Percentiles rank a stretch among this genome's conserved stretches.
These are phyloP conservation scores for Glandiceps talaboti DNA, from an alignment of 53 echinoderm and acorn worm species.

Conservation along the genomic window DNA sequence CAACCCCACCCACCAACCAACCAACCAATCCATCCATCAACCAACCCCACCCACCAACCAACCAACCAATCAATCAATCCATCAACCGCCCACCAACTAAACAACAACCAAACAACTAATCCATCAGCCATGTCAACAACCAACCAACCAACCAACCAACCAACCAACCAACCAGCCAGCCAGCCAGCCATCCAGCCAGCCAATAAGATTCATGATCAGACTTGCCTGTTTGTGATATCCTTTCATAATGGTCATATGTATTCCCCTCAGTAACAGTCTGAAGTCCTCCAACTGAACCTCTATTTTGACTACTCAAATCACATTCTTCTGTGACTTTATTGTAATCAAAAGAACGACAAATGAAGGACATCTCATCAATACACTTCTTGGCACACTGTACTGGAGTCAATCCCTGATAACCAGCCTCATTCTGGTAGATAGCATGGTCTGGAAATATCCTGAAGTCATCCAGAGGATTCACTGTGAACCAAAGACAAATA, in stretches of 20 bases:
- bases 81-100: no score
- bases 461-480: not conserved
- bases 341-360: constrained; percentile 10
- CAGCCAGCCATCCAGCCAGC: no score
- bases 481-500: no score
- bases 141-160: no score
- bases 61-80: no score
- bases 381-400: constrained; percentile 1
- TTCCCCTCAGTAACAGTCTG: not conserved
- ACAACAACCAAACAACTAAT: no score
- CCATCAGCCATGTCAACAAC: no score
- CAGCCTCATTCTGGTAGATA: not conserved
- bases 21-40: no score
- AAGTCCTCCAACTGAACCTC: not conserved
- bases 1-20: no score
- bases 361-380: constrained; percentile 1
- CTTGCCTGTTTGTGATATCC: not conserved
- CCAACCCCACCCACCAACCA: no score
- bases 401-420: not conserved
- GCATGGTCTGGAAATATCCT: not conserved
- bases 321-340: not conserved
- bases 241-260: not conserved
- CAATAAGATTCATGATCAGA: no score
- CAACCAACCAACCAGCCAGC: no score
- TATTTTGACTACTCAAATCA: not conserved